phyloP scores from a whole-genome alignment of 1,140 invertebrate genomes.

The Apis florea region DNA sequence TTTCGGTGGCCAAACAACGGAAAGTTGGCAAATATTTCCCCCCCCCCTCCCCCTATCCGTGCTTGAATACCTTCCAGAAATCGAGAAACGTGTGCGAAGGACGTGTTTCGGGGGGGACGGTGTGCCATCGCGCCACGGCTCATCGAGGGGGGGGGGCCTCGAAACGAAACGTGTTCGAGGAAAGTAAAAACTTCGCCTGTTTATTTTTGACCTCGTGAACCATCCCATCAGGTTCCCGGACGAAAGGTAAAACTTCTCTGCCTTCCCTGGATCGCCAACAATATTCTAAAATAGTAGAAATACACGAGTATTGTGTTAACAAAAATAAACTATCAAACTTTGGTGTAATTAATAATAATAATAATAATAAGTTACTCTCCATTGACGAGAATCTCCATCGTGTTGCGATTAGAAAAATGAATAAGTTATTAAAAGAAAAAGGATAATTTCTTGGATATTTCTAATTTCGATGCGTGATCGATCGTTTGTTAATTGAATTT shows the following conservation, averaged over 20 bases:
- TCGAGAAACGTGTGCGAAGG: constrained; percentile 50
- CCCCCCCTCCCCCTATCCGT: constrained; percentile 45
- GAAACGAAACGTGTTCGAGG: constrained; percentile 52
- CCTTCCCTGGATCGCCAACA: constrained; percentile 19
- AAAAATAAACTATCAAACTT: no score
- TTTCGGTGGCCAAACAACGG: constrained; percentile 30
- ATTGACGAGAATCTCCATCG: no score
- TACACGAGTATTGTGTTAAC: no score
- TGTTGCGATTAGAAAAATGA: no score
- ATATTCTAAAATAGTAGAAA: neutral
- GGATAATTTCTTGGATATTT: no score
- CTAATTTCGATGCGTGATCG: no score
- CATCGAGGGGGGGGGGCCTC: neutral
- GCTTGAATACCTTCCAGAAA: constrained; percentile 50
- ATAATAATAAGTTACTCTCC: no score
- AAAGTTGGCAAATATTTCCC: constrained; percentile 63
- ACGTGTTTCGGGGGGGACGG: constrained; percentile 20
- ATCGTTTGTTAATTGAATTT: no score
- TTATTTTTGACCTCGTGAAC: constrained; percentile 69
- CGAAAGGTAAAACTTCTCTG: constrained; percentile 41
- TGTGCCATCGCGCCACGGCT: neutral
- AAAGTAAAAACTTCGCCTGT: constrained; percentile 60
- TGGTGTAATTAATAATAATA: no score
- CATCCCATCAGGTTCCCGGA: constrained; percentile 37
- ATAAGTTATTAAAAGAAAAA: no score